Evolutionary conservation across 1,140 invertebrate species (phyloP), one percentile per base, ranked within the genome.

Genomic region (Onthophagus taurus): DNA sequence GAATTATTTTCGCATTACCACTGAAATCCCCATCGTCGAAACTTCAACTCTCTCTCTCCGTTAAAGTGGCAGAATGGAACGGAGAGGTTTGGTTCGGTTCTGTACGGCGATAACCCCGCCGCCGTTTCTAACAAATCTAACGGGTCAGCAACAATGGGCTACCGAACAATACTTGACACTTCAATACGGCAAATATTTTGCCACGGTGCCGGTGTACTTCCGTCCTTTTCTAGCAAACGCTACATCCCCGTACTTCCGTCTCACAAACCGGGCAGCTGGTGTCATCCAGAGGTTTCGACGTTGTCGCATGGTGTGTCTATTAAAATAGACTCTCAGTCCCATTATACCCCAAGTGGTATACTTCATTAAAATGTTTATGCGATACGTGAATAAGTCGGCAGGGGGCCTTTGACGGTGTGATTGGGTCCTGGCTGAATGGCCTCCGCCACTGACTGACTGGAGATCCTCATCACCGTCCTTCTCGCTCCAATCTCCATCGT

Each of bases 101-200:
- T n/a, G n/a, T n/a, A n/a, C n/a, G 36, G 17, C 39, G 38, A 47
- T 46, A 44, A n/a, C n/a, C n/a, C n/a, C n/a, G n/a, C n/a, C n/a
- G n/a, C n/a, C n/a, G n/a, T 45, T 47, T 54, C 50, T 48, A 59
- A 59, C 57, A 59, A 59, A 59, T 59, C 57, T 59, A 57, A 54
- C 49, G 24, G 38, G 38, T 44, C n/a, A 53, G n/a, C n/a, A 45
- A 60, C 55, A 57, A 58, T 56, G 45, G 48, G 26, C 21, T 21
- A 42, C n/a, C 53, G 45, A 55, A 60, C 58, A 60, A 60, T 60
- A 57, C 52, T 60, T 60, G 58, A 60, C 58, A 60, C 55, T 60
- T 60, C 55, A 58, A 60, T 60, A 57, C 58, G 58, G 58, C 58
- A 60, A 60, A 60, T 60, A 60, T 60, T 59, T 56, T 60, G 55